Evolutionary conservation across 1,140 invertebrate genomes (phyloP), one percentile per base, ranked within the genome.

Genomic region (Pristionchus pacificus): DNA sequence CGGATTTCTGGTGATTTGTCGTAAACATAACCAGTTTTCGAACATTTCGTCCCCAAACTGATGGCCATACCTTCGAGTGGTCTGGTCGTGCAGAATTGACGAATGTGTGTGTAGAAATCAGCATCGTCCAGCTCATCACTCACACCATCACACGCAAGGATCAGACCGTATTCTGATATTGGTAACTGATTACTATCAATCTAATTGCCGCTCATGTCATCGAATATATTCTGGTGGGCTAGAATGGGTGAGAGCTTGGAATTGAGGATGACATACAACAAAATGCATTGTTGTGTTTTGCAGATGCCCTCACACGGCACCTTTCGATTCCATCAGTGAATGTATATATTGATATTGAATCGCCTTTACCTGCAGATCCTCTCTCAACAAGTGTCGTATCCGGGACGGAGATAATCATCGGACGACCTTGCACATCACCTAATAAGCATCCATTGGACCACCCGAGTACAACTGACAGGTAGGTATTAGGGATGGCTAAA

Each of bases 141-240:
- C 2, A 70, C 49, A 2, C 68, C 68, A 29, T 70, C 68, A 58
- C 68, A 70, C 1, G 62, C 68, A 2, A 70, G 28, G 1, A 70
- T 24, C 0, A 70, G 59, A 24, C 55, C n/a, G 28, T 70, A 70
- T 24, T 70, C 68, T 1, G 24, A 19, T 19, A 14, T 1, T 10
- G 30, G 2, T 3, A 13, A 19, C 24, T 24, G 24, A 0, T 13
- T 29, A 0, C 19, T 33, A n/a, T 69, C 67, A 1, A 60, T 19
- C 30, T 60, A 2, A 59, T 62, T 62, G 0, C 33, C 38, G 14
- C 60, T 62, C 67, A 69, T 69, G 67, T 61, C 67, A 29, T 24
- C 67, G 58, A 33, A 33, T 25, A n/a, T 60, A 28, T 25, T 69
- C 67, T 14, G 19, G 19, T 57, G 55, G 24, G 24, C 55, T 57